Conservation (phyloP, 2,113 vertebrate genomes). For the Oryzias celebensis region DNA sequence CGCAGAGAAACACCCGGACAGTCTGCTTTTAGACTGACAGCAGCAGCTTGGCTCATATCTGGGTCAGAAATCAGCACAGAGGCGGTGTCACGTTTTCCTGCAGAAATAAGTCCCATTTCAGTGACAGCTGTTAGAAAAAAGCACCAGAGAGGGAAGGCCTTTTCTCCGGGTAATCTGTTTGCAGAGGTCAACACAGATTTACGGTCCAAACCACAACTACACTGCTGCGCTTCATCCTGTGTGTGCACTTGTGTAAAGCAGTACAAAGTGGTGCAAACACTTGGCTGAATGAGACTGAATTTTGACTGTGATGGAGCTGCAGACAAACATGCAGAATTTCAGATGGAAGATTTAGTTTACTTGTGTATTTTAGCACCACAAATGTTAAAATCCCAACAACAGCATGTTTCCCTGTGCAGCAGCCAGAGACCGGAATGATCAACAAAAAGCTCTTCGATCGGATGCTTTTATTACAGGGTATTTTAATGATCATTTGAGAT, state of each 20-base stretch:
- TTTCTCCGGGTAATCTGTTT: neutral
- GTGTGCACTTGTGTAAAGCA: neutral
- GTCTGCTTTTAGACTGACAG: constrained; percentile 55
- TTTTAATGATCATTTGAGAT: no score
- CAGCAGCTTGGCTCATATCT: constrained; percentile 59
- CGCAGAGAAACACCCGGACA: no score
- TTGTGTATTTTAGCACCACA: no score
- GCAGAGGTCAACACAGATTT: constrained; percentile 4
- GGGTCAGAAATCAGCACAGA: constrained; percentile 52
- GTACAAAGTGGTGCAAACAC: neutral
- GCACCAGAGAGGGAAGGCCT: neutral
- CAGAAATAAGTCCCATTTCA: constrained; percentile 8
- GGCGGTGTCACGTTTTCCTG: constrained; percentile 29
- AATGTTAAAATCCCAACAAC: no score
- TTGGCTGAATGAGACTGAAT: neutral
- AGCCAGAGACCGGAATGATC: no score
- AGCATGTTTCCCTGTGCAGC: no score
- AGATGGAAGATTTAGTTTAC: no score
- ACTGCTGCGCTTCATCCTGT: neutral
- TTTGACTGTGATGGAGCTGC: constrained; percentile 40
- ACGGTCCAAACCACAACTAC: neutral
- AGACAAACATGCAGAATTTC: neutral
- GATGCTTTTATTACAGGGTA: no score
- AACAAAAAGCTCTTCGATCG: no score
- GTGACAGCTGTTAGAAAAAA: constrained; percentile 5